Base-by-base conservation (phyloP, 2,797 vertebrate species). In the Pipistrellus kuhlii region DNA sequence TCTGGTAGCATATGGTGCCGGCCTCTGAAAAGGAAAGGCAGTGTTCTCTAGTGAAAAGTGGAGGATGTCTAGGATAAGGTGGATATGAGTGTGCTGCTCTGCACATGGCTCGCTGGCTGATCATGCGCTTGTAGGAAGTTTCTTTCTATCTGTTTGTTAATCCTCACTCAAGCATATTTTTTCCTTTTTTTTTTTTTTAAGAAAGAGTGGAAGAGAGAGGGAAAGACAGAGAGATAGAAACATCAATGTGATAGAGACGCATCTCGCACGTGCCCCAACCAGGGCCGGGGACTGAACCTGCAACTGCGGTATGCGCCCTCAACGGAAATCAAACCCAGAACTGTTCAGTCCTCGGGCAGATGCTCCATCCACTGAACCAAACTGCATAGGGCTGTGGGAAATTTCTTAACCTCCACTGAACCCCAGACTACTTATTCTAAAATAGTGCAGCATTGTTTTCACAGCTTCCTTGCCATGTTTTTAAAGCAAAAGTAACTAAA, bases 401-500 rank as follows among this genome's bases (percentile, higher is more conserved):
- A 35, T 68, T 48, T 85, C 55, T 78, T 88, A 82, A 85, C 23
- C 69, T 86, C 18, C 77, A 73, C 46, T 59, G 62, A 88, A 35
- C 17, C 15, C 21, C 20, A 69, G 41, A 23, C 51, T 69, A 51
- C 18, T 84, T 72, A n/a, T 80, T 27, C 53, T 64, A 96, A 80
- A 72, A 64, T 41, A 71, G 6, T 15, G 8, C 44, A n/a, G 38
- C 81, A 66, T 81, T 81, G 57, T 81, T 59, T 25, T 5, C 77
- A 69, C 18, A 90, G 77, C 44, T 48, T 66, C 46, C 32, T 75
- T 82, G 18, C 14, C 44, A 59, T 69, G 4, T 77, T 94, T 82
- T 72, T 51, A 73, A 35, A 90, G 44, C 84, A 85, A 85, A 94
- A 86, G 27, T 48, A 91, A 78, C n/a, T 85, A 81, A 93, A 90